These are phyloP conservation scores for Pseudobourletiella spinata DNA, from an alignment of 1,140 invertebrate genomes.

Conservation along the genomic window DNA sequence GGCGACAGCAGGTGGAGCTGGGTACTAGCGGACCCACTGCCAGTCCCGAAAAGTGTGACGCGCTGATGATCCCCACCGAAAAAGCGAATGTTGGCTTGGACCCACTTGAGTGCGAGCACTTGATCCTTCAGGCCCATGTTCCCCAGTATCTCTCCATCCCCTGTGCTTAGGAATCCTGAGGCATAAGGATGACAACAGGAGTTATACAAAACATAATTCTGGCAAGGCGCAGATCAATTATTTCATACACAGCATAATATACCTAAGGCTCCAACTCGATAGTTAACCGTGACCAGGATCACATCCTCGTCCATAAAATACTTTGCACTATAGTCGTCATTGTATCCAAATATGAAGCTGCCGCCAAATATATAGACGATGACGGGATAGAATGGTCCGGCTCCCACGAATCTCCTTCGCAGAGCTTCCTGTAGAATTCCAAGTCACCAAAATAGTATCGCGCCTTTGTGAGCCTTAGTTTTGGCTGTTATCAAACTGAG, in stretches of 20 bases:
- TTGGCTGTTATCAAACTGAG: not conserved
- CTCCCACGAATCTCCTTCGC: not conserved
- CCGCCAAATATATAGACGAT: not conserved
- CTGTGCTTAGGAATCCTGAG: slow-evolving; percentile 1
- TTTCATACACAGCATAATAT: too few species aligned
- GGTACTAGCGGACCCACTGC: slow-evolving; percentile 41
- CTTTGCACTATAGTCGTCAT: not conserved
- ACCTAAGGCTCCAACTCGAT: not conserved
- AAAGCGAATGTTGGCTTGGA: slow-evolving; percentile 39
- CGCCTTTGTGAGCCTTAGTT: too few species aligned
- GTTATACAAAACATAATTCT: too few species aligned
- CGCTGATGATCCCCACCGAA: slow-evolving; percentile 40
- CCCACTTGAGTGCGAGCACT: slow-evolving; percentile 39
- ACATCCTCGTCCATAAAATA: not conserved
- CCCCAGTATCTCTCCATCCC: not conserved
- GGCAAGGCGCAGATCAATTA: too few species aligned
- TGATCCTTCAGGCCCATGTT: slow-evolving; percentile 38
- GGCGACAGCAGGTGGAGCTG: slow-evolving; percentile 10
- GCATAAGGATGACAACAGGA: too few species aligned
- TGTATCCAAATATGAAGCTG: not conserved
- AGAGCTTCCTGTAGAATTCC: not conserved
- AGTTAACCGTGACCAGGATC: not conserved
- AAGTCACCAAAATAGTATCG: too few species aligned
- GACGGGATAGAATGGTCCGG: not conserved
- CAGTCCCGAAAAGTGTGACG: slow-evolving; percentile 41